These are phyloP conservation scores for Chamaea fasciata DNA, from an alignment of 2,113 vertebrate species.

Conservation along the genomic window DNA sequence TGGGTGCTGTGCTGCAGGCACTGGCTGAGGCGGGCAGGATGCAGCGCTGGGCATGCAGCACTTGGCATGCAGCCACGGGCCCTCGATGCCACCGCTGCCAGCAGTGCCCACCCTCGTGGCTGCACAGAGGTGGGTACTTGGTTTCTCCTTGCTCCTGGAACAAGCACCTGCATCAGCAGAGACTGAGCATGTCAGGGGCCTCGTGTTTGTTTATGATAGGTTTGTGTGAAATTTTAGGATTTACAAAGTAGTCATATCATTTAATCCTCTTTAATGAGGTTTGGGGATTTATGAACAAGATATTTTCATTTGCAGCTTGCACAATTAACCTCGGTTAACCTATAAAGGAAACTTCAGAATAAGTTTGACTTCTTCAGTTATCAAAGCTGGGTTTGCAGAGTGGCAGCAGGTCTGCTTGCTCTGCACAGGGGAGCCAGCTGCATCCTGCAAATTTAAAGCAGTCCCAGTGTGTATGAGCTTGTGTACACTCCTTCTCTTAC, in stretches of 20 bases:
- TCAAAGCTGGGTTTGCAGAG: background rate
- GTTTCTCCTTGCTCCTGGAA: background rate
- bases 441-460: rapidly evolving
- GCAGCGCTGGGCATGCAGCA: background rate
- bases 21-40: too few relatives aligned
- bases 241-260: conserved; percentile 37
- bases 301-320: background rate
- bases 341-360: background rate
- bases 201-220: background rate
- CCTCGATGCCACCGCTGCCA: rapidly evolving
- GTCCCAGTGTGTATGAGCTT: background rate
- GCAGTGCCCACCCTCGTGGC: background rate
- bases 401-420: background rate
- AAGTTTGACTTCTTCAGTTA: background rate
- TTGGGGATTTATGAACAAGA: conserved; percentile 29
- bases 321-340: conserved; percentile 50
- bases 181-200: background rate
- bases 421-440: background rate
- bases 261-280: conserved; percentile 59
- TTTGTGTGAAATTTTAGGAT: conserved; percentile 17
- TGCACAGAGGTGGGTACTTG: rapidly evolving
- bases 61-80: rapidly evolving
- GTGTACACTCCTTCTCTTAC: rapidly evolving
- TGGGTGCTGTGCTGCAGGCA: too few relatives aligned
- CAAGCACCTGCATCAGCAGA: background rate